Evolutionary conservation across 1,140 invertebrate genomes (phyloP), one percentile per base, ranked within the genome.

Genomic region (Atopsyche davidsoni): DNA sequence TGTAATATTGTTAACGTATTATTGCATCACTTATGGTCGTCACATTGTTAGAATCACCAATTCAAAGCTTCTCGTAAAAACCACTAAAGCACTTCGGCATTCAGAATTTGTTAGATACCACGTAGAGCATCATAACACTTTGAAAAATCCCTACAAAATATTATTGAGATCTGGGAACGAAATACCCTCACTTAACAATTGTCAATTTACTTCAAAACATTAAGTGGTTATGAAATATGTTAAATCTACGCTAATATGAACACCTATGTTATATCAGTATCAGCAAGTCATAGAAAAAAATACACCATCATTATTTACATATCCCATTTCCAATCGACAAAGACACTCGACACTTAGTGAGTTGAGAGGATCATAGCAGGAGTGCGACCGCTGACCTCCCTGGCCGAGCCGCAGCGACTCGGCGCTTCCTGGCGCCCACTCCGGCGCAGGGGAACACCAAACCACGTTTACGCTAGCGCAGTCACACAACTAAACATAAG

Each of bases 251-350:
- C 51, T 57, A 51, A 47, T 51, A 57, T 49, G 49, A 53, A 57
- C 55, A 57, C 46, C 47, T 57, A 57, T 50, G 22, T 57, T 50
- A 50, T 36, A 52, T 48, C 31, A 43, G 7, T 43, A 47, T 50
- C 39, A 40, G 55, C 50, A 46, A 53, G 52, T 57, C 25, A 48
- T 52, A 46, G 47, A 57, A 53, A 53, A 53, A 57, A 52, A 57
- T 51, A 56, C 48, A 57, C 46, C 19, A 48, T 57, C 44, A 38
- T 35, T 53, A 57, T 57, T 57, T 57, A 53, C 55, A 53, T 47
- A 51, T 54, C 46, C 47, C 51, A 52, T 48, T 51, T 58, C 55
- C 50, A 52, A 53, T 53, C 55, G 51, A 58, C 50, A 53, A 58
- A 58, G 56, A 58, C 56, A 58, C 56, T 58, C 46, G 56, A 54